phyloP scores from a whole-genome alignment of 2,797 vertebrate genomes.

The Scolopax bukidnonensis region DNA sequence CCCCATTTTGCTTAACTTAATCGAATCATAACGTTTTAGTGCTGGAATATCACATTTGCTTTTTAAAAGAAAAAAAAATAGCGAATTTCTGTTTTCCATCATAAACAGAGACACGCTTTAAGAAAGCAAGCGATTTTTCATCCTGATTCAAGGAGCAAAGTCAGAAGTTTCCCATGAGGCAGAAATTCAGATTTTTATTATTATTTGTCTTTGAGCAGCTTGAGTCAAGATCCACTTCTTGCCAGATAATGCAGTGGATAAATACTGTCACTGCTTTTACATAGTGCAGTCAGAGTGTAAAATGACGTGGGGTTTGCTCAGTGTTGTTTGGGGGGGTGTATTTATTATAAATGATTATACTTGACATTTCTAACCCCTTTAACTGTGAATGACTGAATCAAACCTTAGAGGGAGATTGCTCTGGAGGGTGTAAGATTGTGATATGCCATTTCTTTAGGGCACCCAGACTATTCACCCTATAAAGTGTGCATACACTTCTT shows the following conservation, averaged over 20 bases:
- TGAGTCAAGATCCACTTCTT: background rate
- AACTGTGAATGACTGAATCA: background rate
- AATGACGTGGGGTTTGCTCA: background rate
- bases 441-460: background rate
- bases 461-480: background rate
- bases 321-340: background rate
- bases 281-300: background rate
- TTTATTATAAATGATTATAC: background rate
- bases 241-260: background rate
- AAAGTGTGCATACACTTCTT: background rate
- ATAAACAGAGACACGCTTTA: background rate
- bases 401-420: background rate
- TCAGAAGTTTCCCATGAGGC: background rate
- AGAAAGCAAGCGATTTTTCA: background rate
- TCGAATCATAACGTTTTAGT: background rate
- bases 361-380: background rate
- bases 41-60: background rate
- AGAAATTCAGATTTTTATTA: background rate
- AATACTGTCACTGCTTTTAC: background rate
- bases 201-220: background rate
- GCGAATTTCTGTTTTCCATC: background rate
- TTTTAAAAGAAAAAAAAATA: background rate
- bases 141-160: background rate
- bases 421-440: background rate
- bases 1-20: background rate